Evolutionary conservation across 2,113 vertebrate genomes (phyloP), one percentile per base, ranked within the genome.

Genomic region (Phylloscopus whistleri): DNA sequence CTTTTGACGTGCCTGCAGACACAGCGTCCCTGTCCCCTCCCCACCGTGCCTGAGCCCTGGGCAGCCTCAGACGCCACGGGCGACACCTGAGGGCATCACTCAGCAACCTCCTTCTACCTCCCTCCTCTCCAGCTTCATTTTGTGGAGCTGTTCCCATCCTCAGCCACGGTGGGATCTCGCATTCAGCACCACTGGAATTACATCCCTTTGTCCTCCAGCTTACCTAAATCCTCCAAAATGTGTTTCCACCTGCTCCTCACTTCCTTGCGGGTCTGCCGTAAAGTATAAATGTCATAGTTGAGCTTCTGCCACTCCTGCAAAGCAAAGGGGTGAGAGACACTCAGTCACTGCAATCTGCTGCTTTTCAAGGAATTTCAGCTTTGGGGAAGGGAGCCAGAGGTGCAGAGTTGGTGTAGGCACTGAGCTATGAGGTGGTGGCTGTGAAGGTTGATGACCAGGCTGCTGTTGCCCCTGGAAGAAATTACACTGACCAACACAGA

Each of bases 301-400:
- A 99, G 98, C 96, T 99, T 99, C 86, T 99, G 99, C 99, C 99
- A 99, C 84, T 99, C 98, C 99, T 99, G 91, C 56, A 87, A 94
- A 90, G 80, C 73, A 93, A 89, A 75, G 27, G 23, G 37, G 19
- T 70, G 75, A 95, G 16, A 77, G 76, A 91, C 27, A 46, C 26
- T 85, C 43, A 46, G 37, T 19, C 37, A 91, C 5, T 69, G 80
- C 79, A 23, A 55, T 59, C 52, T 27, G 37, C 30, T 83, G 59
- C 59, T 70, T 67, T 63, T 39, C 33, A 55, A 74, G 90, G 59
- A 31, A 87, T 82, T 89, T n/a, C 64, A 81, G 53, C 31, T 56
- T 37, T 72, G 27, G 62, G 74, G 60, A 91, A 76, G 1, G 1
- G 56, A 76, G 30, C 35, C 52, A 66, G 75, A 66, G 46, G n/a